Percentiles rank a stretch among this genome's conserved stretches.
phyloP scores from a whole-genome alignment of 2,113 vertebrate genomes.

The Stigmatopora argus region DNA sequence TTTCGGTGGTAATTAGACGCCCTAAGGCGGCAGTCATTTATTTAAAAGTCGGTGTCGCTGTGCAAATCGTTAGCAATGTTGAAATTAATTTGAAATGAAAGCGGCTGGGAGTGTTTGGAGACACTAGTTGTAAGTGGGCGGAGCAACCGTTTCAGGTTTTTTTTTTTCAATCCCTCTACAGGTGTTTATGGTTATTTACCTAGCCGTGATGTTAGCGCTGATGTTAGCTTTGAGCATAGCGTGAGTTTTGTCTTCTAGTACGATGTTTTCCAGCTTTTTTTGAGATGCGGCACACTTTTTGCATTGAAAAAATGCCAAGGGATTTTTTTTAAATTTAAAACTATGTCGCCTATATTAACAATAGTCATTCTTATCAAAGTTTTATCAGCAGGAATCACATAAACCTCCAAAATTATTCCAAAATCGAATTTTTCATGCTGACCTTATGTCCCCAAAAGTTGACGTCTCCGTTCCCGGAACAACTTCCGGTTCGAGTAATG shows the following conservation, averaged over 20 bases:
- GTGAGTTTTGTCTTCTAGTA: background rate
- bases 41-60: conserved; percentile 75
- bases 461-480: too few relatives aligned
- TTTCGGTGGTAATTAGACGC: conserved; percentile 80
- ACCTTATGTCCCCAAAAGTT: too few relatives aligned
- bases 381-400: too few relatives aligned
- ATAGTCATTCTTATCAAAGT: too few relatives aligned
- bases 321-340: too few relatives aligned
- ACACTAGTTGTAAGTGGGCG: conserved; percentile 71
- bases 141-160: conserved; percentile 61
- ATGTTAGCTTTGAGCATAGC: background rate
- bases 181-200: background rate
- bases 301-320: too few relatives aligned
- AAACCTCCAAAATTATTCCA: too few relatives aligned
- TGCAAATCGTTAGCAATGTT: conserved; percentile 80
- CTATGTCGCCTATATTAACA: too few relatives aligned
- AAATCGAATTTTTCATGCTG: too few relatives aligned
- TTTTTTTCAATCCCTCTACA: background rate
- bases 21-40: conserved; percentile 81
- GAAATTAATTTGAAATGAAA: conserved; percentile 83
- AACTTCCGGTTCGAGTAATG: too few relatives aligned
- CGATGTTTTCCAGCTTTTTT: background rate
- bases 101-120: conserved; percentile 76
- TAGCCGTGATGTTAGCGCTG: background rate
- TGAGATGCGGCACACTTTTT: too few relatives aligned